Conservation (phyloP, 1,140 invertebrate species). For the Agrypnia vestita region DNA sequence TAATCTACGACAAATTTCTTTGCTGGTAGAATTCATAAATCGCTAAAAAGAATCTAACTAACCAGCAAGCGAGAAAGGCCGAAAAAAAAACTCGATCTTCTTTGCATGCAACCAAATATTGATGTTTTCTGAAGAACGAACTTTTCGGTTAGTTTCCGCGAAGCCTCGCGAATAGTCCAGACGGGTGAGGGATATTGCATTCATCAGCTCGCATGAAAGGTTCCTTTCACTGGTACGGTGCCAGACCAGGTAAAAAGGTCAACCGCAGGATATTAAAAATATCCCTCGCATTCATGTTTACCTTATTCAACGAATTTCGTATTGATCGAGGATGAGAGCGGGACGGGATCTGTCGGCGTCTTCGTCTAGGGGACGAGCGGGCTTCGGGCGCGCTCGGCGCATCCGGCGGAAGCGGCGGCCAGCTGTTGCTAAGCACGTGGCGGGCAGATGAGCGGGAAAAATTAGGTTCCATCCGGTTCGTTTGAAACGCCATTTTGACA, state of each 20-base stretch:
- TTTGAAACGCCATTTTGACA: neutral
- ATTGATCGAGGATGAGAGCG: slow-evolving; percentile 53
- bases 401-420: slow-evolving; percentile 14
- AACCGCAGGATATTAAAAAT: slow-evolving; percentile 6
- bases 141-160: too few species aligned
- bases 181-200: neutral
- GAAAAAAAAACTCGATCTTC: too few species aligned
- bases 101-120: too few species aligned
- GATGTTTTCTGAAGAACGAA: too few species aligned
- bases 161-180: neutral
- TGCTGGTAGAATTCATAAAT: too few species aligned
- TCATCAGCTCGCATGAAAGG: slow-evolving; percentile 23
- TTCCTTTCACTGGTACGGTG: neutral
- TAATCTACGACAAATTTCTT: too few species aligned
- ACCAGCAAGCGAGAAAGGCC: too few species aligned
- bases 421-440: slow-evolving; percentile 59
- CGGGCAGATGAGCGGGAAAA: neutral
- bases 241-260: slow-evolving; percentile 14
- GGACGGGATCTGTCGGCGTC: neutral
- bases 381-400: neutral
- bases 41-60: too few species aligned
- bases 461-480: neutral
- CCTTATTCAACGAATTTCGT: slow-evolving; percentile 48
- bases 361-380: neutral
- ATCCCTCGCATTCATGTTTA: slow-evolving; percentile 32